A percentile compares a stretch with the other conserved stretches of the same genome.
phyloP scores from a whole-genome alignment of 2,888 invertebrate species.

The Sinodicranocentrus sp. region DNA sequence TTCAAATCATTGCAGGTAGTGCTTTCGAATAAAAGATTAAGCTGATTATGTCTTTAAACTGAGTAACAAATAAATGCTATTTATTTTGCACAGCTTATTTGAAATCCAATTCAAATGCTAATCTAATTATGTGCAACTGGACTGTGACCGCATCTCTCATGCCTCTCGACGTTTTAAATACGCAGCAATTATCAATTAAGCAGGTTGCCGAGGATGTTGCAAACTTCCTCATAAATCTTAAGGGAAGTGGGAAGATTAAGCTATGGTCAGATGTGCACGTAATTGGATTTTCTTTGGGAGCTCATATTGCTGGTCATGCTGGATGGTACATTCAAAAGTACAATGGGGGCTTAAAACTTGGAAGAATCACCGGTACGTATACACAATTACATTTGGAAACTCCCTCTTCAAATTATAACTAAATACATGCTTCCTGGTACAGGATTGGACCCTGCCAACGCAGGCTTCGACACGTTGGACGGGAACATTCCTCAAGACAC shows the following conservation, averaged over 20 bases:
- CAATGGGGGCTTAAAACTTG: neutral
- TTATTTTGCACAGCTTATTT: neutral
- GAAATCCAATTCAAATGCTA: neutral
- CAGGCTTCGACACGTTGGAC: neutral
- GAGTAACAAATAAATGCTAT: no score
- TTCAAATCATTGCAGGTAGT: neutral
- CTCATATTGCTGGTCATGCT: neutral
- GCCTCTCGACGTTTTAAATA: neutral
- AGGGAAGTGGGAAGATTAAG: neutral
- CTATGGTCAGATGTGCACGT: neutral
- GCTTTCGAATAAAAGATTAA: no score
- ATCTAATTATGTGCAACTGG: neutral
- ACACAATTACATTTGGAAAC: no score
- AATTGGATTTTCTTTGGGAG: neutral
- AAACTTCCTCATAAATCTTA: neutral
- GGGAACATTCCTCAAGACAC: neutral
- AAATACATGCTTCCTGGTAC: neutral
- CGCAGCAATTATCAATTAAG: neutral
- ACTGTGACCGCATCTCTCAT: neutral
- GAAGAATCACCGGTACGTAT: slow-evolving; percentile 11
- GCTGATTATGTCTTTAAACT: no score
- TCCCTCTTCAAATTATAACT: no score
- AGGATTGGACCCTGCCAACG: slow-evolving; percentile 4
- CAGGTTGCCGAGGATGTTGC: slow-evolving; percentile 1
- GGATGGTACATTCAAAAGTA: neutral